These are phyloP conservation scores for Cygnus olor DNA, from an alignment of 2,797 vertebrate species.

Conservation along the genomic window DNA sequence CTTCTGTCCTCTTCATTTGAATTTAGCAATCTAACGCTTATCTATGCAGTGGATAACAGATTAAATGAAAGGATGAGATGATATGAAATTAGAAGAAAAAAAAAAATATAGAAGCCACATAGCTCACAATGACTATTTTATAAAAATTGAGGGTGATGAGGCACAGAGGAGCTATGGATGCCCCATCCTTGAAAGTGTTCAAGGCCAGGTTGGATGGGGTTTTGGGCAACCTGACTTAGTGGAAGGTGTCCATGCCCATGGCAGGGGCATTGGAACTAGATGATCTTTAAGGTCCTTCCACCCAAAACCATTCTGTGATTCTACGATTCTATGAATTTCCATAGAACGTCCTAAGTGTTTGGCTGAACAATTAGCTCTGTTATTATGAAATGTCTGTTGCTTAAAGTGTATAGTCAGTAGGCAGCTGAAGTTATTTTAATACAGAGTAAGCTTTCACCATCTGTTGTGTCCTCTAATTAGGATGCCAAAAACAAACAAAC, in stretches of 20 bases:
- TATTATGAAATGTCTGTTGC: background rate
- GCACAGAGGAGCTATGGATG: background rate
- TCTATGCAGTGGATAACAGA: background rate
- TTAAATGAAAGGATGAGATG: background rate
- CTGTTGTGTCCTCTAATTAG: conserved; percentile 37
- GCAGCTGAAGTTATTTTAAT: conserved; percentile 27
- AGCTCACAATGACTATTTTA: background rate
- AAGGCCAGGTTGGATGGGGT: background rate
- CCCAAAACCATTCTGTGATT: background rate
- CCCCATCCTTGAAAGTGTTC: background rate
- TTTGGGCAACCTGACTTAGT: background rate
- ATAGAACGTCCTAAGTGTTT: background rate
- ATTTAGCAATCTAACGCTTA: background rate
- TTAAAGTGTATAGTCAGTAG: background rate
- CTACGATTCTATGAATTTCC: background rate
- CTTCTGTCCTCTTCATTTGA: background rate
- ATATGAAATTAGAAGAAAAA: background rate
- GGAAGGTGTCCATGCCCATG: background rate
- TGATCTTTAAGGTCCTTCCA: background rate
- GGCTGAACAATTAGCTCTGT: background rate
- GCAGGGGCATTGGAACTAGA: background rate
- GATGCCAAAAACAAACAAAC: background rate
- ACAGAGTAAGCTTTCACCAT: background rate
- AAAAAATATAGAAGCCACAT: background rate
- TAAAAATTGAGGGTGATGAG: background rate